Evolutionary conservation across 2,888 invertebrate species (phyloP), one percentile per base, ranked within the genome.

Genomic region (Adineta ricciae): DNA sequence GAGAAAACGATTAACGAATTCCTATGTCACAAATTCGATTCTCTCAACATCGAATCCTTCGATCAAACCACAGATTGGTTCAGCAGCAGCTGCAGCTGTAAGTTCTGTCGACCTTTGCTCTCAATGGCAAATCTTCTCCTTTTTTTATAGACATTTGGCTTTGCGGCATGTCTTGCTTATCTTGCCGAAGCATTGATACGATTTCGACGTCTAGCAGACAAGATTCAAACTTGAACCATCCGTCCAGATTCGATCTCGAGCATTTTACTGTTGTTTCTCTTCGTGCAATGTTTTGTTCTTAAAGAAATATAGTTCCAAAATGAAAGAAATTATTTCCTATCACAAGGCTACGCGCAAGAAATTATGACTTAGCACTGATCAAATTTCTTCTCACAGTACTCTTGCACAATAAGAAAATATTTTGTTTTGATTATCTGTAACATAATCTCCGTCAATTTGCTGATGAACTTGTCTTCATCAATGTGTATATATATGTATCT

Each of bases 81-180:
- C 78, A 41, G 78, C 78, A 41, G 78, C 78, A 11, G 78, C 78
- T 41, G 78, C 78, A 78, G 78, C 78, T n/a, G 78, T 78, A 78
- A 19, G 41, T 41, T 1, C n/a, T 11, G 5, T 46, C 46, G 2
- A 64, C 11, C 5, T 64, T 64, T 64, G 27, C 64, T 64, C 32
- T 64, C 11, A 5, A 27, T 19, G 19, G 46, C 46, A n/a, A 41
- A n/a, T 41, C 4, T 78, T 41, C 1, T 64, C 46, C 46, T 46
- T 46, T 14, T 41, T 38, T 78, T 78, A 41, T 78, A 78, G 78
- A 78, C 78, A 78, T 78, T 78, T 41, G 78, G 78, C 0, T 78
- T 78, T 78, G 78, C 78, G 38, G 78, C 78, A n/a, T 78, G 41
- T 78, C 41, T 78, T 19, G 21, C 41, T 41, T 78, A 41, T 78